phyloP scores from a whole-genome alignment of 2,113 vertebrate species.

The Amphiprion percula region DNA sequence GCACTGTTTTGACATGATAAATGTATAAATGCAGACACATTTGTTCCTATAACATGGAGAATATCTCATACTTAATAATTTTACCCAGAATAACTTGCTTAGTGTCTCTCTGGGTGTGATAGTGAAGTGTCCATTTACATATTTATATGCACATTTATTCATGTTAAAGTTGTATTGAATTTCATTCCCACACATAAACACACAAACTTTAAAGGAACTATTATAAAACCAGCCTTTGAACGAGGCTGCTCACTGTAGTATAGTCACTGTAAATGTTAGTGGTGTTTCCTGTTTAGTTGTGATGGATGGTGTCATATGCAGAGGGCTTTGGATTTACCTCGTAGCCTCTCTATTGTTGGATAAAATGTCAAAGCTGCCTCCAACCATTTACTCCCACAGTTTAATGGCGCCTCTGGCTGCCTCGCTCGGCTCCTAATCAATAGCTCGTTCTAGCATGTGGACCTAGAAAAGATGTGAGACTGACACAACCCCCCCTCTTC shows the following conservation, averaged over 20 bases:
- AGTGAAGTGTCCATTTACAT: too few relatives aligned
- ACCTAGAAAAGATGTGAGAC: conserved; percentile 59
- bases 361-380: conserved; percentile 30
- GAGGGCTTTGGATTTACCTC: not conserved
- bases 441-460: conserved; percentile 55
- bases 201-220: not conserved
- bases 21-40: too few relatives aligned
- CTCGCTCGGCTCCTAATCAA: conserved; percentile 61
- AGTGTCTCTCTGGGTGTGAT: too few relatives aligned
- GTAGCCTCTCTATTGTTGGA: conserved; percentile 25
- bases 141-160: too few relatives aligned
- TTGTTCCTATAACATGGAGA: too few relatives aligned
- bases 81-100: too few relatives aligned
- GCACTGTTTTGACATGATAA: too few relatives aligned
- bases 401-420: conserved; percentile 52
- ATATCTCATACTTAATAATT: too few relatives aligned
- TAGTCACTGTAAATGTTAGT: conserved; percentile 8
- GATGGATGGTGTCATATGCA: conserved; percentile 17
- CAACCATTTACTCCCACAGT: conserved; percentile 23
- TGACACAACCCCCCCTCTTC: conserved; percentile 46
- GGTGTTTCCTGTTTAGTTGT: not conserved
- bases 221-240: not conserved
- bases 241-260: not conserved
- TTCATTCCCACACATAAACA: too few relatives aligned
- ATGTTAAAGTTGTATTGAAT: too few relatives aligned